Evolutionary conservation across 2,888 invertebrate genomes (phyloP), one percentile per base, ranked within the genome.

Genomic region (Trachelus troglodyta): DNA sequence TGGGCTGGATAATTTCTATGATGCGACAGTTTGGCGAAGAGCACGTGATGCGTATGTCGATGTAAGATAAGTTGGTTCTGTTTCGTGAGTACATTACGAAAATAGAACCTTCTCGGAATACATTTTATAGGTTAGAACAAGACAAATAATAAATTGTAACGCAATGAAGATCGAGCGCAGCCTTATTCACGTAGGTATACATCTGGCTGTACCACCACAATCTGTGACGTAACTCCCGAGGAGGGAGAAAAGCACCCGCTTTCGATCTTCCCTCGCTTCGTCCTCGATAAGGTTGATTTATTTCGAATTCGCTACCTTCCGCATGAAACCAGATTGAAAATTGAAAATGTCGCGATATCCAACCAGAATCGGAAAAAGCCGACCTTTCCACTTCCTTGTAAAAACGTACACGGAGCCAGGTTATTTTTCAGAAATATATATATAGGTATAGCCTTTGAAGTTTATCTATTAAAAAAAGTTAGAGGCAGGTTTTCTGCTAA

Each of bases 221-320:
- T 56, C 56, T 56, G 23, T 56, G 56, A 56, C 56, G 56, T 56
- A 56, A 23, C 56, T 56, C 23, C 56, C 23, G 23, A 23, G 56
- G 56, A 56, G 56, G 56, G 23, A 56, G 56, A 23, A 56, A 56
- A 23, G 56, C 56, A 15, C 56, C 56, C 23, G 56, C 56, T 56
- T 56, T 56, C 56, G 56, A 56, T 56, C 56, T 34, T 31, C 71
- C 33, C 33, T 71, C 33, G 34, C 33, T 31, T 34, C 81, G 76
- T 78, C 79, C 78, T 80, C 79, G 82, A 82, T 82, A 82, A 82
- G 81, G 78, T 77, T 81, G 82, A 82, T 82, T 81, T 81, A 82
- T 81, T 31, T 71, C 34, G 71, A 31, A 31, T 71, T 71, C 71
- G 71, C 33, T 71, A 56, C 56, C 40, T 56, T 40, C 40, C 30